Percentiles rank a stretch among this genome's conserved stretches.
Conservation (phyloP, 2,888 invertebrate genomes). For the Aporophyla nigra region DNA sequence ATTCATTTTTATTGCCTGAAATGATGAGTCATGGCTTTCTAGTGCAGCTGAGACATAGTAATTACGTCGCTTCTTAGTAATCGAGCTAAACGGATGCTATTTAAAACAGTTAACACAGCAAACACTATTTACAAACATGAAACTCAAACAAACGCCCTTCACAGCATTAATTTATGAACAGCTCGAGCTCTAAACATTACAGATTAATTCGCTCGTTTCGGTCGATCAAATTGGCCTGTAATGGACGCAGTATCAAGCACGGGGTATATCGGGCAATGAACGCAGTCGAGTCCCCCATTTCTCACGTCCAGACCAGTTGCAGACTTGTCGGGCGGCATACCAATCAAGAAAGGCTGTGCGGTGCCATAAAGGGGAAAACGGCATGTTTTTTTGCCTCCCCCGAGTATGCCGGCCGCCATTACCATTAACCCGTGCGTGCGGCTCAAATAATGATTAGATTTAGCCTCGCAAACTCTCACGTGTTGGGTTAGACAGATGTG, state of each 20-base stretch:
- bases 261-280: slow-evolving; percentile 81
- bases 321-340: slow-evolving; percentile 85
- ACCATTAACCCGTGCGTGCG: slow-evolving; percentile 74
- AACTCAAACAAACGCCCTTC: slow-evolving; percentile 39
- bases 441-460: slow-evolving; percentile 75
- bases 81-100: slow-evolving; percentile 33
- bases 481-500: slow-evolving; percentile 42
- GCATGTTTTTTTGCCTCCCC: slow-evolving; percentile 81
- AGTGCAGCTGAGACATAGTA: slow-evolving; percentile 34
- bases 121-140: slow-evolving; percentile 36
- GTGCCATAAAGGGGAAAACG: slow-evolving; percentile 85
- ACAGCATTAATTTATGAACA: slow-evolving; percentile 49
- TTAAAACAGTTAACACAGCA: slow-evolving; percentile 41
- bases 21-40: slow-evolving; percentile 47
- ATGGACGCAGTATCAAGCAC: slow-evolving; percentile 72
- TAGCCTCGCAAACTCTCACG: slow-evolving; percentile 59
- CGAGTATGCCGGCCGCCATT: slow-evolving; percentile 77
- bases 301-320: slow-evolving; percentile 86
- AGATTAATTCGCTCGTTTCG: slow-evolving; percentile 66
- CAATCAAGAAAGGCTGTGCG: slow-evolving; percentile 87
- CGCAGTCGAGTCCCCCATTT: slow-evolving; percentile 82
- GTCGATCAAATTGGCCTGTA: slow-evolving; percentile 70
- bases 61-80: slow-evolving; percentile 47
- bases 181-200: slow-evolving; percentile 61
- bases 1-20: slow-evolving; percentile 17